Conservation (phyloP, 2,888 invertebrate genomes). For the Dexiosoma caninum region DNA sequence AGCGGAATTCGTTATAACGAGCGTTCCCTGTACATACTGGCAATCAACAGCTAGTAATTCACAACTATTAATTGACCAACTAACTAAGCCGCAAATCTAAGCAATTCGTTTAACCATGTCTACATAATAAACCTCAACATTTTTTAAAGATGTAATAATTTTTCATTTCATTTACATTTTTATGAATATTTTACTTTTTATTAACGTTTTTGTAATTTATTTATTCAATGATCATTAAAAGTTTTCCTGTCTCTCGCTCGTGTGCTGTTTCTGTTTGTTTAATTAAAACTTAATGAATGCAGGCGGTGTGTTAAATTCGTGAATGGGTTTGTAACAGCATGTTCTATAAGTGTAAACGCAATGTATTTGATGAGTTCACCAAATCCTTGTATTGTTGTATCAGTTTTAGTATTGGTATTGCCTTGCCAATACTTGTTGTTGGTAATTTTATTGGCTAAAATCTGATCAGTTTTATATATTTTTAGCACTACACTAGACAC, state of each 20-base stretch:
- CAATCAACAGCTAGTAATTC: too few species aligned
- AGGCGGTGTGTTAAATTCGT: background rate
- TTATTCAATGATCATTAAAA: constrained; percentile 37
- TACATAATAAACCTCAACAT: background rate
- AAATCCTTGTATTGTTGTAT: too few species aligned
- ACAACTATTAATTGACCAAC: background rate
- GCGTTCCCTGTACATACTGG: too few species aligned
- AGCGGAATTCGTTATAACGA: too few species aligned
- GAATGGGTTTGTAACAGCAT: background rate
- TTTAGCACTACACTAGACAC: too few species aligned
- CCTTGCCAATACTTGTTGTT: too few species aligned
- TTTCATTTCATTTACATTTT: background rate
- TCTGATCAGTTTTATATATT: too few species aligned
- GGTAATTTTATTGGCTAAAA: too few species aligned
- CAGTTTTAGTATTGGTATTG: too few species aligned
- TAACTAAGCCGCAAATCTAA: background rate
- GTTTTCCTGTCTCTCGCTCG: constrained; percentile 11
- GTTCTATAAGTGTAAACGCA: too few species aligned
- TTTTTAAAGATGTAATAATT: constrained; percentile 12
- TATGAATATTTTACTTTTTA: background rate
- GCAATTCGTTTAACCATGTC: background rate
- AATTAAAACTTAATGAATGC: background rate
- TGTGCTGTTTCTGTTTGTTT: background rate
- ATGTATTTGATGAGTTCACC: too few species aligned
- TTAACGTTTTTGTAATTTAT: background rate